These are phyloP conservation scores for Kryptolebias ocellatus DNA, from an alignment of 2,797 vertebrate species.

Conservation along the genomic window DNA sequence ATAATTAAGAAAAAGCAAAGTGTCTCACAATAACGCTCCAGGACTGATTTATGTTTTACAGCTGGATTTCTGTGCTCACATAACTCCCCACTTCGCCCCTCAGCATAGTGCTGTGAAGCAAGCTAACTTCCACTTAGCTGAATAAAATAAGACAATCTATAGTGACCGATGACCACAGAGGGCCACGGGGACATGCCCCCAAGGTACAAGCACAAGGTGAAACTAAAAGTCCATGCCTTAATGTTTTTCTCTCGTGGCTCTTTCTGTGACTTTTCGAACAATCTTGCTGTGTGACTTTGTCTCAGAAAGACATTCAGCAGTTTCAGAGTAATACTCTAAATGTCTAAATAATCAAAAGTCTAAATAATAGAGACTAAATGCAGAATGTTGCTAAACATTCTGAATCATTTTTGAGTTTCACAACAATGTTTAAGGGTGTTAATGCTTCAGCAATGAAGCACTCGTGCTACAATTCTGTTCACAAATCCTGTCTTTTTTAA, in stretches of 20 bases:
- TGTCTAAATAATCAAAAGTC: neutral
- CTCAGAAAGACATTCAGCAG: neutral
- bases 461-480: no score
- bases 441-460: no score
- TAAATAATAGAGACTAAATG: no score
- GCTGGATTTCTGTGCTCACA: slow-evolving; percentile 32
- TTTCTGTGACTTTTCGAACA: slow-evolving; percentile 22
- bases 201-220: slow-evolving; percentile 59
- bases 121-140: slow-evolving; percentile 66
- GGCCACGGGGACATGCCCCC: slow-evolving; percentile 49
- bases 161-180: slow-evolving; percentile 56
- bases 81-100: slow-evolving; percentile 38
- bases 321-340: neutral
- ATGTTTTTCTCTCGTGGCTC: slow-evolving; percentile 19
- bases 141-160: slow-evolving; percentile 58
- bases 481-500: no score
- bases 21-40: slow-evolving; percentile 44
- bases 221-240: slow-evolving; percentile 60
- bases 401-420: no score
- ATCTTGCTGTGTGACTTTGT: neutral
- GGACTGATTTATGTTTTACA: slow-evolving; percentile 67
- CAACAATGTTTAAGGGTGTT: no score
- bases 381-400: no score
- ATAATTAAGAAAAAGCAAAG: slow-evolving; percentile 78
- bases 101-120: slow-evolving; percentile 31